Conservation (phyloP, 2,888 invertebrate species). For the Erpobdella octoculata region DNA sequence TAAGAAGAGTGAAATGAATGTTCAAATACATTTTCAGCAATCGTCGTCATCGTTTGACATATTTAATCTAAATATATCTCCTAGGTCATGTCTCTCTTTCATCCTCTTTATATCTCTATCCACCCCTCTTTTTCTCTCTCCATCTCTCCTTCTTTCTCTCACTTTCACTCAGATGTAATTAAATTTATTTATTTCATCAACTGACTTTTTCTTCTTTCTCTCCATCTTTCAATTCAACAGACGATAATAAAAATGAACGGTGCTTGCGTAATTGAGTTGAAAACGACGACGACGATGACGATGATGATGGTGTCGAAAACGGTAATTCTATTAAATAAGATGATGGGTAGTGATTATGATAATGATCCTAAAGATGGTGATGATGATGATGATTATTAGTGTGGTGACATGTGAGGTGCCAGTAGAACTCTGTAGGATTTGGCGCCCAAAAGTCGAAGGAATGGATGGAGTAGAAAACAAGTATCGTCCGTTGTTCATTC, state of each 20-base stretch:
- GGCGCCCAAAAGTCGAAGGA: not conserved
- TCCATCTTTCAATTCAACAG: not conserved
- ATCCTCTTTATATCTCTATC: too few relatives aligned
- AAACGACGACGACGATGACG: constrained; percentile 11
- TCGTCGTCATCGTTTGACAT: not conserved
- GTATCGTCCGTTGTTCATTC: not conserved
- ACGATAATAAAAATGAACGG: not conserved
- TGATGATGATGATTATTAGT: not conserved
- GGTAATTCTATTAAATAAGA: not conserved
- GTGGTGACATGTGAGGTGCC: too few relatives aligned
- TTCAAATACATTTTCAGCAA: too few relatives aligned
- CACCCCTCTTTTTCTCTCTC: too few relatives aligned
- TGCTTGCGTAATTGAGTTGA: not conserved
- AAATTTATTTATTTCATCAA: not conserved
- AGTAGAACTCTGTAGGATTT: not conserved
- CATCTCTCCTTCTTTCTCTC: too few relatives aligned
- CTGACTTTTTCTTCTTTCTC: not conserved
- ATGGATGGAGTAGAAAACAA: not conserved
- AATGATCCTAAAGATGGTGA: not conserved
- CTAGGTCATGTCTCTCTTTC: too few relatives aligned
- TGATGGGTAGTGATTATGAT: not conserved
- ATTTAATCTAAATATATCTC: not conserved
- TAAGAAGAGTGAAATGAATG: too few relatives aligned
- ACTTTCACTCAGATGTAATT: too few relatives aligned
- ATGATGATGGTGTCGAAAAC: constrained; percentile 12